These are phyloP conservation scores for Sinocyclocheilus rhinocerous DNA, from an alignment of 2,113 vertebrate genomes.

Conservation along the genomic window DNA sequence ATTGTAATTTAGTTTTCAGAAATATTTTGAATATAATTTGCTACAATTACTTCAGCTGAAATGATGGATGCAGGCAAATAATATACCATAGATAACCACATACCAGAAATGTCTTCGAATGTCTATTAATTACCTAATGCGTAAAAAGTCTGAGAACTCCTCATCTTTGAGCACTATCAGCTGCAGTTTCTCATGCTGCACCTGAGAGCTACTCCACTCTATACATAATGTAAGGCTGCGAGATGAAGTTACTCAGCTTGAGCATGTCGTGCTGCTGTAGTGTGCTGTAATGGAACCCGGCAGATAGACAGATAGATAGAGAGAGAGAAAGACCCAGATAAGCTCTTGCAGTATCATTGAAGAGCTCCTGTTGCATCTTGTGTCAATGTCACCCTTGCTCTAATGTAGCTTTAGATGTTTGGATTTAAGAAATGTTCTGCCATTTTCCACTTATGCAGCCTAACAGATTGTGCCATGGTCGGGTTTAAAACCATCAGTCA, in stretches of 20 bases:
- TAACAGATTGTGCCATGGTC: conserved; percentile 12
- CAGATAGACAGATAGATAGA: conserved; percentile 20
- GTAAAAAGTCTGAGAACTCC: background rate
- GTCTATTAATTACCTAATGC: background rate
- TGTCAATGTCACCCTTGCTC: conserved; percentile 8
- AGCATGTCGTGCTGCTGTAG: conserved; percentile 9
- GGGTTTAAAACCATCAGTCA: conserved; percentile 32
- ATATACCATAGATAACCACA: background rate
- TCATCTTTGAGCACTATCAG: background rate
- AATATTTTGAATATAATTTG: background rate
- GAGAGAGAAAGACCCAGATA: conserved; percentile 16
- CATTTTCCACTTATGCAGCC: conserved; percentile 8
- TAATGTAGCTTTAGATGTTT: conserved; percentile 31
- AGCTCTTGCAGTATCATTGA: background rate
- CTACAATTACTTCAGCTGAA: background rate
- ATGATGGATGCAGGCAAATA: background rate
- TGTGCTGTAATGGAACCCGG: conserved; percentile 39
- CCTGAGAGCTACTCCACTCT: conserved; percentile 38
- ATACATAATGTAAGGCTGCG: conserved; percentile 68
- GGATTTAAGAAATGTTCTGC: conserved; percentile 14
- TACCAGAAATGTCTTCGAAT: background rate
- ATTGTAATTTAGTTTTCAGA: background rate
- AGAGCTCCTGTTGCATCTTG: conserved; percentile 23
- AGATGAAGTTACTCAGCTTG: conserved; percentile 63
- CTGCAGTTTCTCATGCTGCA: conserved; percentile 14